Percentiles rank a stretch among this genome's conserved stretches.
Evolutionary conservation across 2,888 invertebrate genomes (phyloP).

Genomic region (Mesorhabditis belari): DNA sequence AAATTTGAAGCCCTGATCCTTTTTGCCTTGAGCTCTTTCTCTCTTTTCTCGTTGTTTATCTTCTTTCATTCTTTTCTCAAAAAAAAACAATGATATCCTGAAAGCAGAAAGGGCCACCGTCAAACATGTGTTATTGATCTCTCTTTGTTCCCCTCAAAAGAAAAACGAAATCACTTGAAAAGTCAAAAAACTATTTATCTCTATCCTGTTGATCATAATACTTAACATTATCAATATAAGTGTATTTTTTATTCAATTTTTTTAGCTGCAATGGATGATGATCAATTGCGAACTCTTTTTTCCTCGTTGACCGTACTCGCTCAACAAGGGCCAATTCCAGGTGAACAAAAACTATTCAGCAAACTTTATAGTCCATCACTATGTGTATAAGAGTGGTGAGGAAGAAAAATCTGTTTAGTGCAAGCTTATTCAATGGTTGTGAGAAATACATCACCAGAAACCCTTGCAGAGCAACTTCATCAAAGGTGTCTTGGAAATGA

Average conservation of each 20-base stretch:
- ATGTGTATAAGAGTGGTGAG: background rate
- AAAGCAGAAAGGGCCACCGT: no score
- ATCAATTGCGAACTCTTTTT: conserved; percentile 26
- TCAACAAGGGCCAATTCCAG: conserved; percentile 30
- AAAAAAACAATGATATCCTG: no score
- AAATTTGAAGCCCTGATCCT: no score
- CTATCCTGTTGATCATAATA: background rate
- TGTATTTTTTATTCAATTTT: no score
- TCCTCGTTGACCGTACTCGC: conserved; percentile 27
- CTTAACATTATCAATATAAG: background rate
- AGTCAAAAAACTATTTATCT: no score
- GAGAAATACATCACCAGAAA: conserved; percentile 21
- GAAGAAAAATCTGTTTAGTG: conserved; percentile 13
- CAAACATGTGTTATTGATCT: background rate
- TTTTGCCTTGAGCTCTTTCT: no score
- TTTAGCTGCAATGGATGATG: conserved; percentile 21
- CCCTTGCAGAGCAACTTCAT: conserved; percentile 28
- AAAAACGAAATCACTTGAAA: no score
- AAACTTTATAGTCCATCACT: background rate
- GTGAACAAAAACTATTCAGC: conserved; percentile 5
- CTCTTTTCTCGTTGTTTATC: no score
- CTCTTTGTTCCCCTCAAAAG: no score
- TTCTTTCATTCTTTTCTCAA: no score
- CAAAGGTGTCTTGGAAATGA: conserved; percentile 5
- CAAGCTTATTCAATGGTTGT: conserved; percentile 35